phyloP scores from a whole-genome alignment of 2,888 invertebrate species.

The Augochlorella aurata region DNA sequence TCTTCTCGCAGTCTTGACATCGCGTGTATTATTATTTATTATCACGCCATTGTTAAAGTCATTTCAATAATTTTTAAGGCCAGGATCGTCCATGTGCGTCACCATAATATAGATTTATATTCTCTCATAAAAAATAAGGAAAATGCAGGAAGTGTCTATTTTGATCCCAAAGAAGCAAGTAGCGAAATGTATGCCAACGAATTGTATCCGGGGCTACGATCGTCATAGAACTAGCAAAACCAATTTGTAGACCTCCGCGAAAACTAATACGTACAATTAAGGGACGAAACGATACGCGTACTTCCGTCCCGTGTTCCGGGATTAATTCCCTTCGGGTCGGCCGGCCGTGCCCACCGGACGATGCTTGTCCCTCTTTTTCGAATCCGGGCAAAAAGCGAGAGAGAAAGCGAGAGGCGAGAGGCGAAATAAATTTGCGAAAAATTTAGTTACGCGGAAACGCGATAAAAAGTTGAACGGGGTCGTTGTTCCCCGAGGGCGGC shows the following conservation, averaged over 20 bases:
- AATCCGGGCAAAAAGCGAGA: neutral
- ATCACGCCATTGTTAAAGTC: too few relatives aligned
- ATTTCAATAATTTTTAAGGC: too few relatives aligned
- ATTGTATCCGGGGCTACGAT: too few relatives aligned
- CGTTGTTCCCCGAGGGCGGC: neutral
- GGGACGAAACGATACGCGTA: neutral
- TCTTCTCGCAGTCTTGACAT: too few relatives aligned
- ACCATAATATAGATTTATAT: too few relatives aligned
- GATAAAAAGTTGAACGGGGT: neutral
- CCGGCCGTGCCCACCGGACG: neutral
- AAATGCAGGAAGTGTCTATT: too few relatives aligned
- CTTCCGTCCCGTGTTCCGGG: neutral
- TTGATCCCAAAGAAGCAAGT: too few relatives aligned
- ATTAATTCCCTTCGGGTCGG: slow-evolving; percentile 4
- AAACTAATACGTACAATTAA: neutral
- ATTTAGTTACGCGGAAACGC: neutral
- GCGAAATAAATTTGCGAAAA: slow-evolving; percentile 1
- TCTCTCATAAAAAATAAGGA: too few relatives aligned
- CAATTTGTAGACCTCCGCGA: neutral
- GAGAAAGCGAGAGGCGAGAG: neutral
- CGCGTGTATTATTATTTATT: too few relatives aligned
- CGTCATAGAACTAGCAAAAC: too few relatives aligned
- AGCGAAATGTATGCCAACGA: too few relatives aligned
- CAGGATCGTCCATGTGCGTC: too few relatives aligned
- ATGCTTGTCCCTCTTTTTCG: neutral